Evolutionary conservation across 2,888 invertebrate genomes (phyloP), one percentile per base, ranked within the genome.

Genomic region (Agriopis leucophaearia): DNA sequence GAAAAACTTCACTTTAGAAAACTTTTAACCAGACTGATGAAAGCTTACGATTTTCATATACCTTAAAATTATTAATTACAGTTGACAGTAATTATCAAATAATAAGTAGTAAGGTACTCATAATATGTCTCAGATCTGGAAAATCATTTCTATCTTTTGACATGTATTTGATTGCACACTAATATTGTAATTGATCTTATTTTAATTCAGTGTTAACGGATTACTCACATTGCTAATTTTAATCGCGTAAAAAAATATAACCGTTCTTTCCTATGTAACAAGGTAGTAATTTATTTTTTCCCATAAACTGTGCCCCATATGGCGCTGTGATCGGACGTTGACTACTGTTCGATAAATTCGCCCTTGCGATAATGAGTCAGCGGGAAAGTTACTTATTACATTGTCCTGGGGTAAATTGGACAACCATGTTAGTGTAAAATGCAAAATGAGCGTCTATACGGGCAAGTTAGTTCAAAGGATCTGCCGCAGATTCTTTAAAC

Each of bases 331-430:
- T 79, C 72, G 72, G 79, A 82, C 83, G 84, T 81, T 87, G 84
- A 89, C 89, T 88, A 90, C 87, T 84, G 86, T 87, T 84, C 83
- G 78, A 83, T 84, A 81, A 75, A 72, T 71, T 71, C 69, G 71
- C 84, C 81, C 88, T 86, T 82, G 75, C 75, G 72, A 69, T 71
- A 72, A 74, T 92, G 92, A 92, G 77, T 87, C 87, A 83, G 88
- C 91, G 66, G 78, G 74, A 78, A 64, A 71, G 13, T 55, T 18
- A 55, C 40, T 55, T 27, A n/a, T 42, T 42, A 27, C 15, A 40
- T 54, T 55, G 27, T 55, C 7, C 27, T 0, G 8, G 42, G 18
- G 42, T 13, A 27, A 55, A 55, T 42, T 55, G 42, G 55, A 55
- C 13, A 18, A 27, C 13, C 9, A 42, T 51, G 8, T 35, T n/a